These are phyloP conservation scores for human DNA, from an alignment of 2,113 vertebrate species.

Conservation along the genomic window GRCh38 chr21:35914001-35914500, in stretches of 20 bases:
- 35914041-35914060: background rate
- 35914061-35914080: background rate
- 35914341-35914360: background rate
- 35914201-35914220: background rate
- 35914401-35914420: background rate
- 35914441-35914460: background rate
- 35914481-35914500: background rate
- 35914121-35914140: background rate
- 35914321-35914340: background rate
- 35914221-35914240: background rate
- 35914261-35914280: background rate
- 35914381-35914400: background rate
- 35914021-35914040: background rate
- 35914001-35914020: background rate
- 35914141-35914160: background rate
- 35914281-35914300: background rate
- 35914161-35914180: background rate
- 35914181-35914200: background rate
- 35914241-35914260: background rate
- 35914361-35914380: background rate
- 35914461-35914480: background rate
- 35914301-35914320: background rate
- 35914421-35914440: background rate
- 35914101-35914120: background rate
- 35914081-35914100: background rate